phyloP scores from a whole-genome alignment of 2,113 vertebrate genomes.

The Oplegnathus fasciatus region DNA sequence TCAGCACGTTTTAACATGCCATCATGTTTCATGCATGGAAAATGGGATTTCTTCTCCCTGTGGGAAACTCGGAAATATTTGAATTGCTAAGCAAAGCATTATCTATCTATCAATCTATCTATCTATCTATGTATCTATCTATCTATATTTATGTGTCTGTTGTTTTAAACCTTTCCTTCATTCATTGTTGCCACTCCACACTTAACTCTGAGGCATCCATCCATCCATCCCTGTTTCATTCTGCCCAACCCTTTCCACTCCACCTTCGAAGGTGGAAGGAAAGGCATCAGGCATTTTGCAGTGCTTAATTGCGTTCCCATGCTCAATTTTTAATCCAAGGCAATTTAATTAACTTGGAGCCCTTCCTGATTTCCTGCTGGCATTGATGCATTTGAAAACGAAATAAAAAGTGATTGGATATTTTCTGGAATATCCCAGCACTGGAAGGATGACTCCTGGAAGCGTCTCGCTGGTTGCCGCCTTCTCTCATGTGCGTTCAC shows the following conservation, averaged over 20 bases:
- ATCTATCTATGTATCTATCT: conserved; percentile 13
- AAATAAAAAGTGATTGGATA: conserved; percentile 59
- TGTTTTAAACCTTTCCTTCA: background rate
- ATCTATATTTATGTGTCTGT: background rate
- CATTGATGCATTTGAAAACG: conserved; percentile 65
- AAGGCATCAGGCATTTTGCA: conserved; percentile 40
- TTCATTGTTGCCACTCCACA: background rate
- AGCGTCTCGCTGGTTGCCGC: background rate
- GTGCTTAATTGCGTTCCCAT: conserved; percentile 68
- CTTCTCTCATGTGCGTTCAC: background rate
- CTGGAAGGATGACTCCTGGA: conserved; percentile 19
- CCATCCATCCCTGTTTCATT: conserved; percentile 15
- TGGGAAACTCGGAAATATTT: conserved; percentile 16
- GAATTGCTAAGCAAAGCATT: background rate
- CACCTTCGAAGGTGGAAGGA: conserved; percentile 18
- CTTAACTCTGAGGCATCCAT: background rate
- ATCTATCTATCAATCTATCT: conserved; percentile 13
- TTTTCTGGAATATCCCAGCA: conserved; percentile 48
- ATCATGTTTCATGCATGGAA: conserved; percentile 30
- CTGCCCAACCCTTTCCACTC: background rate
- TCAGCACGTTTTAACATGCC: conserved; percentile 8
- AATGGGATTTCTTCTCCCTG: conserved; percentile 28
- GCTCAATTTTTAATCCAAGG: conserved; percentile 74
- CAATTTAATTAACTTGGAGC: conserved; percentile 74
- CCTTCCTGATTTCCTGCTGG: conserved; percentile 59